Conservation (phyloP, 2,888 invertebrate species). For the Temnothorax rugatulus region DNA sequence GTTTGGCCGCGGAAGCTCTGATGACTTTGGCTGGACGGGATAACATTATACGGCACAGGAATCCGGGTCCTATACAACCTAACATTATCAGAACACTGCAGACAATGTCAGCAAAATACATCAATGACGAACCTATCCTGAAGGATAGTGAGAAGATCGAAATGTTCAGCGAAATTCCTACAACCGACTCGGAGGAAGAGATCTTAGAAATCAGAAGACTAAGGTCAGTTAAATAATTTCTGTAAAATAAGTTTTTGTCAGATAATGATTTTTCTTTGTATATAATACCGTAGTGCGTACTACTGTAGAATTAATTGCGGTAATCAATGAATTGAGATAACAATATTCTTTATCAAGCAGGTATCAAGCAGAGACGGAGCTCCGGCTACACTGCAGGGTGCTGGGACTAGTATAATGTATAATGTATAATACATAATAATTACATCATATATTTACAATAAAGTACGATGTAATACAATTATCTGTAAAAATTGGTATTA, state of each 20-base stretch:
- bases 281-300: background rate
- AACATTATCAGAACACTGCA: conserved; percentile 84
- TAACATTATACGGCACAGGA: conserved; percentile 81
- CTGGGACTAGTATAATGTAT: no score
- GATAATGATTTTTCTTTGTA: background rate
- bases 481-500: no score
- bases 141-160: conserved; percentile 85
- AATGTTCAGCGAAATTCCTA: conserved; percentile 85
- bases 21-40: conserved; percentile 84
- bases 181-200: conserved; percentile 88
- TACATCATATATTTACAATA: no score
- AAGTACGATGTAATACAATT: no score
- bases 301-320: background rate
- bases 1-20: conserved; percentile 84
- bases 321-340: background rate
- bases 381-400: no score
- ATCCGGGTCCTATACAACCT: conserved; percentile 80
- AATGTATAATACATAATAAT: no score
- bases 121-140: conserved; percentile 83
- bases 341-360: conserved; percentile 59
- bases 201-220: conserved; percentile 86
- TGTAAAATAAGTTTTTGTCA: conserved; percentile 7
- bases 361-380: conserved; percentile 82
- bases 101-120: conserved; percentile 82
- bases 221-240: conserved; percentile 72